These are phyloP conservation scores for Piezodorus guildinii DNA, from an alignment of 1,140 invertebrate genomes.

Conservation along the genomic window DNA sequence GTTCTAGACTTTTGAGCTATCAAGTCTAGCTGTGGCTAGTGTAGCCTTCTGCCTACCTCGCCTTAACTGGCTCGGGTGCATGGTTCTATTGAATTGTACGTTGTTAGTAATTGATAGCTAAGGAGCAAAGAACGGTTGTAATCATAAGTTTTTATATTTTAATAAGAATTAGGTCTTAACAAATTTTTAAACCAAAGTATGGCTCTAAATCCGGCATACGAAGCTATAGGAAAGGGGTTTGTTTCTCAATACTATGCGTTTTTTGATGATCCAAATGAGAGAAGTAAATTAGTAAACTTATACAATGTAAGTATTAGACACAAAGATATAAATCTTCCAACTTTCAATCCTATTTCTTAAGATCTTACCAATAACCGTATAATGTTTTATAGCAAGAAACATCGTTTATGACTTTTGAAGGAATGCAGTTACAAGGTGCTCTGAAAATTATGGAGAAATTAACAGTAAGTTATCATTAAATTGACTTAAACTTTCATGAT, in stretches of 20 bases:
- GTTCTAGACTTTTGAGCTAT: neutral
- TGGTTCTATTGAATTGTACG: too few species aligned
- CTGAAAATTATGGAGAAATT: conserved; percentile 90
- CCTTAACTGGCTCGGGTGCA: too few species aligned
- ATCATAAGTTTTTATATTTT: conserved; percentile 7
- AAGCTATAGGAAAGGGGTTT: conserved; percentile 83
- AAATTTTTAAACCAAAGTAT: conserved; percentile 35
- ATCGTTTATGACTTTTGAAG: conserved; percentile 93
- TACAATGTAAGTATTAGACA: conserved; percentile 69
- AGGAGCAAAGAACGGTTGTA: too few species aligned
- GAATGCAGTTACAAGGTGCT: conserved; percentile 78
- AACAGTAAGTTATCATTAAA: conserved; percentile 50
- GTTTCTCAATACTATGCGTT: conserved; percentile 83
- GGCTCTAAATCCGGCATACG: conserved; percentile 79
- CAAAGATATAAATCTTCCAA: neutral
- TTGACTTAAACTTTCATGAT: neutral
- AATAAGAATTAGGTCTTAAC: neutral
- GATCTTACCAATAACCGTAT: neutral
- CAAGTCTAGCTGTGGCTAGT: neutral
- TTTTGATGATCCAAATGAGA: conserved; percentile 75
- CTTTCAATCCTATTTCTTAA: neutral
- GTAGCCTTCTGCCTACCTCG: neutral
- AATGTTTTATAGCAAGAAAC: conserved; percentile 58
- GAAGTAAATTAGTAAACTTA: conserved; percentile 71
- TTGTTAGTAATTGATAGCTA: too few species aligned